These are phyloP conservation scores for Pocillopora meandrina DNA, from an alignment of 92 coral and sea anemone genomes.

Conservation along the genomic window DNA sequence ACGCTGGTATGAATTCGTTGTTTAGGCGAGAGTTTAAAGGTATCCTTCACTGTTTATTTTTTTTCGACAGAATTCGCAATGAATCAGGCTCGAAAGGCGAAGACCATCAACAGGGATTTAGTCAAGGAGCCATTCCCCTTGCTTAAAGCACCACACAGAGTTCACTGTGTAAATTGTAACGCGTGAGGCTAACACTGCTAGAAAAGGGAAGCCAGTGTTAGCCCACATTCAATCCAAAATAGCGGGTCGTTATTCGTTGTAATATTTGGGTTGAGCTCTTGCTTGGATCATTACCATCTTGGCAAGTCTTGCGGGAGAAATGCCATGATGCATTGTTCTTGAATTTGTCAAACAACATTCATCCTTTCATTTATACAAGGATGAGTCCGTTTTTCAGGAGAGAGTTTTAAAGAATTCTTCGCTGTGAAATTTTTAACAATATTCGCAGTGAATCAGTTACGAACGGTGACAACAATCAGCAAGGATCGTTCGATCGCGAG, in stretches of 20 bases:
- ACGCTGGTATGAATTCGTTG: constrained; percentile 12
- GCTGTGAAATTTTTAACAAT: not conserved
- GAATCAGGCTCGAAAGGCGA: too few relatives aligned
- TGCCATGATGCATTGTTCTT: not conserved
- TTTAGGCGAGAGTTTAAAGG: constrained; percentile 8
- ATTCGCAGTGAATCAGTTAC: too few relatives aligned
- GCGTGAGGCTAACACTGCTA: too few relatives aligned
- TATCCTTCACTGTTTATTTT: not conserved
- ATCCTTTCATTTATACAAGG: constrained; percentile 15
- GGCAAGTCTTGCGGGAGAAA: not conserved
- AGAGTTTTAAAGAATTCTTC: constrained; percentile 1
- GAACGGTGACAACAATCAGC: too few relatives aligned
- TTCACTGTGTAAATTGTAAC: too few relatives aligned
- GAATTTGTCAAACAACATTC: not conserved
- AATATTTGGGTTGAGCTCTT: constrained; percentile 1
- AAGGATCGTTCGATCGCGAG: too few relatives aligned
- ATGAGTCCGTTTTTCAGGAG: constrained; percentile 3
- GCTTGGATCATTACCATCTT: not conserved
- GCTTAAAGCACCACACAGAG: too few relatives aligned
- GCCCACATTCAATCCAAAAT: not conserved
- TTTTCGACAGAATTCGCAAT: not conserved
- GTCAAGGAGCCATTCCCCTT: too few relatives aligned
- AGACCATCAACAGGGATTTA: too few relatives aligned
- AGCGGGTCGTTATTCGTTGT: constrained; percentile 6
- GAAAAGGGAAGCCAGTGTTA: not conserved